A percentile compares a stretch with the other conserved stretches of the same genome.
Evolutionary conservation across 2,888 invertebrate genomes (phyloP).

Genomic region (Cantharis rustica): DNA sequence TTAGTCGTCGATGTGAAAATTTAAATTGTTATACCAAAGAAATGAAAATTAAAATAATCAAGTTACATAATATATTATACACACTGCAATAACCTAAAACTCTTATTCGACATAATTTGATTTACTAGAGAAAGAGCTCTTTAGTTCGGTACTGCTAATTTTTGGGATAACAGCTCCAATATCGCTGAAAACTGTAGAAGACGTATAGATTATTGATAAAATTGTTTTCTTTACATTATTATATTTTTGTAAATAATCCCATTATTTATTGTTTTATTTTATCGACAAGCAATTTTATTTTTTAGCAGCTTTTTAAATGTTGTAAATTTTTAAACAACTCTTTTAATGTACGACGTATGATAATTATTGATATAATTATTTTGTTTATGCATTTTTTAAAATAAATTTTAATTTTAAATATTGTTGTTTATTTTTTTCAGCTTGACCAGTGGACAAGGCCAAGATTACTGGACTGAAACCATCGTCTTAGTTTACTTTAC

Average conservation of each 20-base stretch:
- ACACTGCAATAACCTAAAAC: not conserved
- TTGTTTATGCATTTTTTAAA: not conserved
- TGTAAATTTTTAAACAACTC: not conserved
- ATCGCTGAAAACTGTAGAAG: not conserved
- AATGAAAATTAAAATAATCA: not conserved
- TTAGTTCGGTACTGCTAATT: not conserved
- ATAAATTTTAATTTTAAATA: not conserved
- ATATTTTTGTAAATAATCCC: not conserved
- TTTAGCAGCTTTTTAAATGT: not conserved
- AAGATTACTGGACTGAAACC: not conserved
- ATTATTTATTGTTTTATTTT: not conserved
- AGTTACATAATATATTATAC: not conserved
- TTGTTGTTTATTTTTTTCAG: not conserved
- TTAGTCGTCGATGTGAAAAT: conserved; percentile 46
- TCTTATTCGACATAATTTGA: not conserved
- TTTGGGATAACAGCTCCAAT: not conserved
- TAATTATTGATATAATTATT: not conserved
- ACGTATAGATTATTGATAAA: not conserved
- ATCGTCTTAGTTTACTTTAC: not conserved
- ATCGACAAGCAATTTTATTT: not conserved
- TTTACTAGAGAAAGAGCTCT: not conserved
- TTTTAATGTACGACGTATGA: not conserved
- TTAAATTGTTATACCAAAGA: conserved; percentile 20
- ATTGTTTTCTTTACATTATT: not conserved
- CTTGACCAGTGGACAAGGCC: not conserved